These are phyloP conservation scores for Artibeus lituratus DNA, from an alignment of 2,797 vertebrate genomes.

Conservation along the genomic window DNA sequence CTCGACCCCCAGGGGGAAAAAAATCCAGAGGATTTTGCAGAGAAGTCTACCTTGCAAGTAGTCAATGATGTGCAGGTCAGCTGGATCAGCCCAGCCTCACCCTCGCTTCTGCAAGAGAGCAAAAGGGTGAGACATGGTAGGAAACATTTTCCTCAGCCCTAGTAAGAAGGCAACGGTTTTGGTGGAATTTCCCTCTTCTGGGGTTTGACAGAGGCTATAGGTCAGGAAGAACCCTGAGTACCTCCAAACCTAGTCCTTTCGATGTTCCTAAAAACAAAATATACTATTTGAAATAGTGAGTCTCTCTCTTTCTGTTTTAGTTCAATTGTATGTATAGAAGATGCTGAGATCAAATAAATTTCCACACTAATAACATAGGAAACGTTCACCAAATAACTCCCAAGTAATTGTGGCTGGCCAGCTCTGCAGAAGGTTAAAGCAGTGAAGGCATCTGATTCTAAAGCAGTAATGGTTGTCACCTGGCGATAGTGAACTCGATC, in stretches of 20 bases:
- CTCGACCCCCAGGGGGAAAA: not conserved
- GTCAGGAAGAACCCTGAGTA: not conserved
- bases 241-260: not conserved
- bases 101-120: not conserved
- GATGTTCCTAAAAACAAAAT: not conserved
- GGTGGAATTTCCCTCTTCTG: not conserved
- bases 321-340: not conserved
- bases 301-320: not conserved
- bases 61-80: not conserved
- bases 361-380: not conserved
- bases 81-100: not conserved
- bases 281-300: not conserved
- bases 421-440: not conserved
- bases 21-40: not conserved
- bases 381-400: not conserved
- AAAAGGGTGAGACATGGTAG: not conserved
- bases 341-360: not conserved
- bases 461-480: not conserved
- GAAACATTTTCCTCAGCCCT: not conserved
- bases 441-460: not conserved
- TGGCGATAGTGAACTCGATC: no score
- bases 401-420: not conserved
- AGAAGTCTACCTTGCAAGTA: not conserved
- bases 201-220: not conserved
- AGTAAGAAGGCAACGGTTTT: not conserved